These are phyloP conservation scores for Galaxias olidus DNA, from an alignment of 2,797 vertebrate genomes.

Conservation along the genomic window DNA sequence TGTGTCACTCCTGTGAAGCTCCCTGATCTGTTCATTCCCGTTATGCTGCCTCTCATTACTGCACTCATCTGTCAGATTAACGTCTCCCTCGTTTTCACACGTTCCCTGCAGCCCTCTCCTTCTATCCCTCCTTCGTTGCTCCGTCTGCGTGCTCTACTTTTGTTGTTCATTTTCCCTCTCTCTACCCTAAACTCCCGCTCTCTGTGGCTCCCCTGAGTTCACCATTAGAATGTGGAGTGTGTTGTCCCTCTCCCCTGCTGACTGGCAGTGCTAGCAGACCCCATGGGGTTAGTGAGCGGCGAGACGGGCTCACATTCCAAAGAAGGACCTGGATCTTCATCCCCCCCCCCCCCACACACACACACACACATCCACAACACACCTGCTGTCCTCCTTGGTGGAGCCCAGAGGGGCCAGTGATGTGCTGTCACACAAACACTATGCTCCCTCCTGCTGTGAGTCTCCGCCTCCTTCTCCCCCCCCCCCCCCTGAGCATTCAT, in stretches of 20 bases:
- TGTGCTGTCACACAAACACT: slow-evolving; percentile 17
- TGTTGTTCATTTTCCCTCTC: slow-evolving; percentile 7
- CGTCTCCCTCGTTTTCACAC: slow-evolving; percentile 25
- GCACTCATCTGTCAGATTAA: slow-evolving; percentile 52
- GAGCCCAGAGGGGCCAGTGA: slow-evolving; percentile 26
- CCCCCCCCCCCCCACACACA: slow-evolving; percentile 9
- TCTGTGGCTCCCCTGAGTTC: slow-evolving; percentile 39
- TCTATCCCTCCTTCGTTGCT: slow-evolving; percentile 3
- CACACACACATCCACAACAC: slow-evolving; percentile 14
- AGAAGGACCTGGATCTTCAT: slow-evolving; percentile 16
- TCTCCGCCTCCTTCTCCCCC: neutral
- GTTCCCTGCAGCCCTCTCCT: neutral
- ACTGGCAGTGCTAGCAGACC: slow-evolving; percentile 16
- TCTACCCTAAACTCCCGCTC: neutral
- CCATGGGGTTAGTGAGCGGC: slow-evolving; percentile 48
- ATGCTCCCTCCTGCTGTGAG: neutral
- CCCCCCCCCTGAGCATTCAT: slow-evolving; percentile 38
- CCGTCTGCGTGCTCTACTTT: slow-evolving; percentile 1
- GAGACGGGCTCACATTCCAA: slow-evolving; percentile 19
- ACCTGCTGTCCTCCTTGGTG: slow-evolving; percentile 9
- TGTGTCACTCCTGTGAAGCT: slow-evolving; percentile 37
- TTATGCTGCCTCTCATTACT: slow-evolving; percentile 57
- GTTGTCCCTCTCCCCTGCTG: slow-evolving; percentile 22
- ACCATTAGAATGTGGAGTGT: slow-evolving; percentile 59
- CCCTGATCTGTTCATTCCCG: slow-evolving; percentile 50